A percentile compares a stretch with the other conserved stretches of the same genome.
Evolutionary conservation across 1,140 invertebrate genomes (phyloP).

Genomic region (Parasteatoda tepidariorum): DNA sequence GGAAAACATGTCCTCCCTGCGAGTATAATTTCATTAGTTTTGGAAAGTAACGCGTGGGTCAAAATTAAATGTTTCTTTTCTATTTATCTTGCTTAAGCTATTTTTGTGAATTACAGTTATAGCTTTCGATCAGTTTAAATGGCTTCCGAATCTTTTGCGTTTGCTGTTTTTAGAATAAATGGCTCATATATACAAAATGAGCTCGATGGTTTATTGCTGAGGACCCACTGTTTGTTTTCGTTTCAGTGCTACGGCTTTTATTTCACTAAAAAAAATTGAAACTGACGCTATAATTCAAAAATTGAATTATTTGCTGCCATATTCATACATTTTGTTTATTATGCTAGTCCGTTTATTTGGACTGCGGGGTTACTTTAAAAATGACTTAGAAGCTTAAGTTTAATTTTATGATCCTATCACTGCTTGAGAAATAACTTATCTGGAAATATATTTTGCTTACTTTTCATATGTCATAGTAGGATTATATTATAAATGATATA

Average conservation of each 20-base stretch:
- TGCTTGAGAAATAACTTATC: neutral
- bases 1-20: neutral
- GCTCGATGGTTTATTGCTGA: neutral
- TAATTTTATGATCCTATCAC: neutral
- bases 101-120: neutral
- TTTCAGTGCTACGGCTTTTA: neutral
- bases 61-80: conserved; percentile 13
- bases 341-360: too few species aligned
- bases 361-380: neutral
- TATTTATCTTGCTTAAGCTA: neutral
- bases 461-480: too few species aligned
- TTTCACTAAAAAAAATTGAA: neutral
- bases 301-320: neutral
- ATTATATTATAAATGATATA: too few species aligned
- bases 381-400: neutral
- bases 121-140: neutral
- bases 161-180: neutral
- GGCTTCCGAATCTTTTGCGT: neutral
- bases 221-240: neutral
- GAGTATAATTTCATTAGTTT: conserved; percentile 39
- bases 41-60: neutral
- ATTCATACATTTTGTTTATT: neutral
- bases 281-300: neutral
- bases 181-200: neutral
- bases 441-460: too few species aligned